Base-by-base conservation (phyloP, 2,888 invertebrate genomes). In the Sylvicola cinctus region DNA sequence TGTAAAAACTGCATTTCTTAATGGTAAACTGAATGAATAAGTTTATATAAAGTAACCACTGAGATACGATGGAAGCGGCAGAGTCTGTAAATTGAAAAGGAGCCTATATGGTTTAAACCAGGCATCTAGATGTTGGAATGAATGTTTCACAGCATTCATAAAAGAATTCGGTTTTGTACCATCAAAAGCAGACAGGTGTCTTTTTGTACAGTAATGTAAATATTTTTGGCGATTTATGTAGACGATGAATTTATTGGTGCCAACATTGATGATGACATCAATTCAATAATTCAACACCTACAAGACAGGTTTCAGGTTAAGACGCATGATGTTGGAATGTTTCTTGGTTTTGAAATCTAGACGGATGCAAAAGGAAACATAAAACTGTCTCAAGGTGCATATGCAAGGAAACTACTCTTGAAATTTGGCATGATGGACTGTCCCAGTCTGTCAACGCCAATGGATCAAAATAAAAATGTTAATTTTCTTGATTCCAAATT, bases 51-150 rank as follows among this genome's bases (percentile, higher is more conserved):
- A 17, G 14, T 29, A 40, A 25, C 40, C 44, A 15, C 14, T 39
- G 30, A 44, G 43, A 13, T 12, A 40, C 10, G 16, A 36, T 26
- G 35, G 15, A 26, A 33, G 8, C 14, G 10, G 28, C 27, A 38
- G 38, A 31, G 39, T 40, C 7, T 41, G 32, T 28, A 41, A 38
- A 34, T 29, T 43, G 36, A 33, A 36, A 36, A 45, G 43, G 37
- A 36, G 42, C 16, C 34, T 46, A 23, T 46, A 44, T 36, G 43
- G 44, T 3, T 38, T 46, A n/a, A 45, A 41, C 34, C 44, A 46
- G 32, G 37, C 42, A 10, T 41, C 41, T 27, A 36, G 39, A 36
- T 36, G 41, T 30, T 45, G 41, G 38, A 38, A 38, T 33, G 31
- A 38, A n/a, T 30, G 32, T 16, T 36, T 41, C 34, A 36, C 42